Percentiles rank a stretch among this genome's conserved stretches.
phyloP scores from a whole-genome alignment of 2,113 vertebrate genomes.

The Archocentrus centrarchus region DNA sequence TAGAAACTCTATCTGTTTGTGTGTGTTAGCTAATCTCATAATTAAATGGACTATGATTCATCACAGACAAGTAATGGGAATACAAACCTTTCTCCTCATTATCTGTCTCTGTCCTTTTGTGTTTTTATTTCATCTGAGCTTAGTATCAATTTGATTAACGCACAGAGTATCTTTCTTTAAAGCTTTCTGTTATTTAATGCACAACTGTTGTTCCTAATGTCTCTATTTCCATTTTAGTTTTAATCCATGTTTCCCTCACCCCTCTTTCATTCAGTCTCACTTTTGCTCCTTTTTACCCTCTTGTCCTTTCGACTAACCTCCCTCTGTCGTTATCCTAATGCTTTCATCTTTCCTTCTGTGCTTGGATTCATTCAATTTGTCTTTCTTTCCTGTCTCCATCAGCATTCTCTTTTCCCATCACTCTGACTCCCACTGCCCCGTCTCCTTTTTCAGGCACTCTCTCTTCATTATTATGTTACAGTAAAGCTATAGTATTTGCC shows the following conservation, averaged over 20 bases:
- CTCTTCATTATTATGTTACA: conserved; percentile 42
- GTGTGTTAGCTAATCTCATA: conserved; percentile 46
- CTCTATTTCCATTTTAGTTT: conserved; percentile 31
- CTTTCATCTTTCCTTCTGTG: conserved; percentile 46
- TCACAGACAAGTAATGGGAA: conserved; percentile 47
- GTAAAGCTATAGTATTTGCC: conserved; percentile 27
- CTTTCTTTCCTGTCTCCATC: conserved; percentile 34
- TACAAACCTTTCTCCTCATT: conserved; percentile 32
- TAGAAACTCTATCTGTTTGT: conserved; percentile 45
- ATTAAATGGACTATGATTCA: conserved; percentile 64
- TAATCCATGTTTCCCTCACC: conserved; percentile 16
- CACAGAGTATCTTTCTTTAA: conserved; percentile 10
- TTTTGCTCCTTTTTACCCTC: conserved; percentile 14
- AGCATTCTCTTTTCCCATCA: conserved; percentile 33
- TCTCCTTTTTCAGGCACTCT: neutral
- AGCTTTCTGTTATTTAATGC: conserved; percentile 4
- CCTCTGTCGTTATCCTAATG: conserved; percentile 21
- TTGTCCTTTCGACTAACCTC: conserved; percentile 14
- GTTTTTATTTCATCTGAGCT: conserved; percentile 41
- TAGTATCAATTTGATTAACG: conserved; percentile 36
- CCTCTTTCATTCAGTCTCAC: conserved; percentile 28
- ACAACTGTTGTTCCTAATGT: conserved; percentile 23
- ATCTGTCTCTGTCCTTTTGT: conserved; percentile 37
- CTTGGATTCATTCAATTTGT: conserved; percentile 52
- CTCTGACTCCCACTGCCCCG: conserved; percentile 6